Evolutionary conservation across 2,888 invertebrate genomes (phyloP).

Genomic region (Selenia dentaria): DNA sequence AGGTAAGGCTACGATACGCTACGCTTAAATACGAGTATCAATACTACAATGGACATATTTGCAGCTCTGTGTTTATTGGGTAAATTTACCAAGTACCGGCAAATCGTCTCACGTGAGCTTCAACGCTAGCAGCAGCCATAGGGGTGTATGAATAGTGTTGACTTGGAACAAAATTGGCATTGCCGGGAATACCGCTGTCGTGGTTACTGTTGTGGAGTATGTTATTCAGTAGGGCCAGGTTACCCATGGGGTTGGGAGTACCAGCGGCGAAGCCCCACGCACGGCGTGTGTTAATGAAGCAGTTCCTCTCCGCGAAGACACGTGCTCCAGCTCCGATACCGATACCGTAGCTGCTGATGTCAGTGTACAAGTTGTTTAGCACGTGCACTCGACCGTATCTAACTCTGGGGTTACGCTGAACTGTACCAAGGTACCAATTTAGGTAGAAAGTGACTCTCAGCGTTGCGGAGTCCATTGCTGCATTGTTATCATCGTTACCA

Average conservation of each 20-base stretch:
- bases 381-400: constrained; percentile 19
- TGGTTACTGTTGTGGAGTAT: neutral
- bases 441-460: constrained; percentile 11
- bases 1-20: too few relatives aligned
- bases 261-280: neutral
- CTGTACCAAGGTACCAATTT: constrained; percentile 16
- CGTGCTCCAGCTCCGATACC: constrained; percentile 2
- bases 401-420: constrained; percentile 16
- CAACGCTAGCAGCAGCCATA: neutral
- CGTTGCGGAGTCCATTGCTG: neutral
- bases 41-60: too few relatives aligned
- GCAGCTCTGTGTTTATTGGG: too few relatives aligned
- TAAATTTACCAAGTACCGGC: neutral
- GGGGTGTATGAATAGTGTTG: neutral
- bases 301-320: constrained; percentile 13
- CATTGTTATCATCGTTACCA: constrained; percentile 8
- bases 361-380: constrained; percentile 19
- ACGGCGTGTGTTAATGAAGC: neutral
- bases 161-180: neutral
- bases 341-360: constrained; percentile 13
- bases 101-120: neutral
- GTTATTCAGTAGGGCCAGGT: neutral
- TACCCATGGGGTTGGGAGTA: neutral
- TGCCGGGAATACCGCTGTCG: neutral
- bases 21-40: too few relatives aligned